A percentile compares a stretch with the other conserved stretches of the same genome.
Evolutionary conservation across 2,888 invertebrate species (phyloP).

Genomic region (Galeopsomyia nigrocyanea): DNA sequence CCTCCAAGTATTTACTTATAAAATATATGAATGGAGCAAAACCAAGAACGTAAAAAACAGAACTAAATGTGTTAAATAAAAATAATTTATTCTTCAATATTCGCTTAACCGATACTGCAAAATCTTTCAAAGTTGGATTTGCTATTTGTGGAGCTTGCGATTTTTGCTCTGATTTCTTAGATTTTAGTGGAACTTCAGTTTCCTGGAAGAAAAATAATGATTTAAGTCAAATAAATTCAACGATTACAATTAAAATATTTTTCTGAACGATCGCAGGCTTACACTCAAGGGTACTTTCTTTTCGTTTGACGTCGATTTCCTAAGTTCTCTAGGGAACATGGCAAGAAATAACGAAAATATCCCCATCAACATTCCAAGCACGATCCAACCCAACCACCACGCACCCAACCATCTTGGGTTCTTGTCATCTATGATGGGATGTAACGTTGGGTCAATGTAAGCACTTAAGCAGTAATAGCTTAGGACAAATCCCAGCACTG

Average conservation of each 20-base stretch:
- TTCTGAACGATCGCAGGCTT: not conserved
- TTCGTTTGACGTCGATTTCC: conserved; percentile 56
- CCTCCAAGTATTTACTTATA: conserved; percentile 82
- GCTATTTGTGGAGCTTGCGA: not conserved
- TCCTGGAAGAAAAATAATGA: conserved; percentile 50
- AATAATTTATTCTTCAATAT: conserved; percentile 77
- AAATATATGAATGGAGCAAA: conserved; percentile 79
- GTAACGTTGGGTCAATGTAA: conserved; percentile 75
- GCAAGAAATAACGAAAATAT: conserved; percentile 75
- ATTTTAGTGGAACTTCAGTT: conserved; percentile 59
- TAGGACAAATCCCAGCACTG: conserved; percentile 74
- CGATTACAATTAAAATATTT: not conserved
- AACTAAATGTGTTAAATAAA: conserved; percentile 76
- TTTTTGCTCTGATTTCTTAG: not conserved
- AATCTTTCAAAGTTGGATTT: conserved; percentile 69
- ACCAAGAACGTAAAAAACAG: conserved; percentile 76
- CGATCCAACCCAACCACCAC: conserved; percentile 82
- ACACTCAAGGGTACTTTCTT: conserved; percentile 22
- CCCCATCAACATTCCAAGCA: conserved; percentile 72
- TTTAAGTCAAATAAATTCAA: not conserved
- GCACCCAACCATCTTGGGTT: conserved; percentile 82
- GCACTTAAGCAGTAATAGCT: conserved; percentile 71
- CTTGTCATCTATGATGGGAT: conserved; percentile 73
- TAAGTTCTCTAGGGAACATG: conserved; percentile 75
- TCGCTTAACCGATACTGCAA: conserved; percentile 73